Conservation (phyloP, 2,888 invertebrate species). For the Diarsia rubi region DNA sequence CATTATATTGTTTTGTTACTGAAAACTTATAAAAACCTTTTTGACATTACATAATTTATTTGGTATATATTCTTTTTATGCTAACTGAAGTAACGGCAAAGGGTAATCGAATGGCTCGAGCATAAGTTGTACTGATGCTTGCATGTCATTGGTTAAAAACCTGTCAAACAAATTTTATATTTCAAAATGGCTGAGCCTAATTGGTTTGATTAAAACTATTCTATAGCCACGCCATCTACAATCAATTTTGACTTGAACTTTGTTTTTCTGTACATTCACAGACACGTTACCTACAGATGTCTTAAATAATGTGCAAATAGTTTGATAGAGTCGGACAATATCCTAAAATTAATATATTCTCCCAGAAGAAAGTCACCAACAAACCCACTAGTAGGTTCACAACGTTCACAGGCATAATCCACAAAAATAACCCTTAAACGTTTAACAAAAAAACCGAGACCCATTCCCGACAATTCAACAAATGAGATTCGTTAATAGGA, state of each 20-base stretch:
- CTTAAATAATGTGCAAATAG: too few species aligned
- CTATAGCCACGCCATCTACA: too few species aligned
- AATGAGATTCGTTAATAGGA: conserved; percentile 84
- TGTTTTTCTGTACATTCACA: not conserved
- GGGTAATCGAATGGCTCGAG: not conserved
- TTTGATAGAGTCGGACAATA: too few species aligned
- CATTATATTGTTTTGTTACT: not conserved
- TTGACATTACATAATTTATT: too few species aligned
- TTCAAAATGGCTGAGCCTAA: not conserved
- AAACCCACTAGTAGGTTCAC: not conserved
- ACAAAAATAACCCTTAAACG: not conserved
- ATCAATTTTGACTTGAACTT: not conserved
- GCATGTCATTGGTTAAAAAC: not conserved
- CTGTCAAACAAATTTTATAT: not conserved
- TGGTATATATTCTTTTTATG: not conserved
- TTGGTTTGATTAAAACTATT: not conserved
- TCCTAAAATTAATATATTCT: not conserved
- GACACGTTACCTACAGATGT: not conserved
- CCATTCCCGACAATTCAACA: conserved; percentile 67
- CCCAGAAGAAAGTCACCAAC: not conserved
- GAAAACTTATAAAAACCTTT: too few species aligned
- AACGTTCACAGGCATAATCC: conserved; percentile 11
- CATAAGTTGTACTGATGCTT: not conserved
- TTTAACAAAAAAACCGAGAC: conserved; percentile 31
- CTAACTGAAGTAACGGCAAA: not conserved